Percentiles rank a stretch among this genome's conserved stretches.
phyloP scores from a whole-genome alignment of 2,113 vertebrate species.

The Stegostoma tigrinum region DNA sequence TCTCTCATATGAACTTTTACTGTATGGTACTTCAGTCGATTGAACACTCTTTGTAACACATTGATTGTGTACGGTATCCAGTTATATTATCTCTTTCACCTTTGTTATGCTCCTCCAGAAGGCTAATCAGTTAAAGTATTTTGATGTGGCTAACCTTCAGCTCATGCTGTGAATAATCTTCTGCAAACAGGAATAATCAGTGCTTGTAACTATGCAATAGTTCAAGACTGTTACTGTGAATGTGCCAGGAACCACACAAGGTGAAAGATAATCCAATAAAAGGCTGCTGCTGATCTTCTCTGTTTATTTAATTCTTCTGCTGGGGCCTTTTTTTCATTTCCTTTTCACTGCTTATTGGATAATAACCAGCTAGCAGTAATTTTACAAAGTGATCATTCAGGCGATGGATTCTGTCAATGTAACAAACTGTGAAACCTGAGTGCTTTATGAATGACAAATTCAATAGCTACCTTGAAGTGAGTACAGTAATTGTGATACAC shows the following conservation, averaged over 20 bases:
- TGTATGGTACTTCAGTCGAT: not conserved
- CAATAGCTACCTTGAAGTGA: not conserved
- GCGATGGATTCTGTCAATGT: not conserved
- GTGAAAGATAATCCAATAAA: constrained; percentile 24
- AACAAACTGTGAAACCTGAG: not conserved
- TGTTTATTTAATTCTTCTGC: constrained; percentile 32
- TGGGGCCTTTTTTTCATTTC: constrained; percentile 19
- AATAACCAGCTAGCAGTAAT: not conserved
- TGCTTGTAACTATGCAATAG: not conserved
- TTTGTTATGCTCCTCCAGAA: not conserved
- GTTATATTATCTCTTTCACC: constrained; percentile 14
- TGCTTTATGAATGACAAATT: not conserved
- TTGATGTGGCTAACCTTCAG: not conserved
- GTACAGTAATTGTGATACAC: not conserved
- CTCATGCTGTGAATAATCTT: not conserved
- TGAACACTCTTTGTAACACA: not conserved
- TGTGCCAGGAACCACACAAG: not conserved
- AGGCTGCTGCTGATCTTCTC: not conserved
- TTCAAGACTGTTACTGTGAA: constrained; percentile 14
- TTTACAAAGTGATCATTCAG: constrained; percentile 18
- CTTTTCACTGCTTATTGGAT: constrained; percentile 23
- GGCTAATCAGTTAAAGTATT: constrained; percentile 5
- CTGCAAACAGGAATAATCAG: not conserved
- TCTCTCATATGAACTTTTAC: not conserved
- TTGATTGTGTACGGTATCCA: not conserved